phyloP scores from a whole-genome alignment of 2,797 vertebrate species.

The Dallia pectoralis region DNA sequence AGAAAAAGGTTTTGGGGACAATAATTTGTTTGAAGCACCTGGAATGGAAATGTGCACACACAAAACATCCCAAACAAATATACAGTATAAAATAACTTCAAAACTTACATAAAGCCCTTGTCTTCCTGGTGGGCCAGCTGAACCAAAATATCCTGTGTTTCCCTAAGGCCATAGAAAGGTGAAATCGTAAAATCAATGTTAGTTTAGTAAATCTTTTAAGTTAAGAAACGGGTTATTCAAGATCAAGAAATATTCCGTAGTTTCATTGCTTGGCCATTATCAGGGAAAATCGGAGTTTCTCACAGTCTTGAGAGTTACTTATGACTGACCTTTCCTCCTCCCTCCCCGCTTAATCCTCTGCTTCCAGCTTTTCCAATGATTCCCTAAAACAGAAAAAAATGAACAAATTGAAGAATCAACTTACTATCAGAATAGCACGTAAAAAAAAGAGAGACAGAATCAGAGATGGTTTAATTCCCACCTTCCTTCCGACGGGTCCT shows the following conservation, averaged over 20 bases:
- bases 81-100: slow-evolving; percentile 7
- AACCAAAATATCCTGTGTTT: slow-evolving; percentile 60
- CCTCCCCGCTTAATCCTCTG: slow-evolving; percentile 65
- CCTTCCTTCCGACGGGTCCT: slow-evolving; percentile 70
- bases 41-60: neutral
- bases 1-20: neutral
- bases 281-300: neutral
- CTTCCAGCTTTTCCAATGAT: slow-evolving; percentile 74
- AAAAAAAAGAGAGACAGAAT: neutral
- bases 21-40: slow-evolving; percentile 1
- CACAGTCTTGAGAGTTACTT: neutral
- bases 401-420: neutral
- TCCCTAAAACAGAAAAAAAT: slow-evolving; percentile 59
- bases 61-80: neutral
- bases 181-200: neutral
- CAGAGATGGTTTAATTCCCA: slow-evolving; percentile 39
- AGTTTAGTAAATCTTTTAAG: too few relatives aligned
- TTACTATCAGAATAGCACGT: neutral
- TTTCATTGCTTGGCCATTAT: neutral
- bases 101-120: slow-evolving; percentile 74
- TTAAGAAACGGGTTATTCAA: neutral
- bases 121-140: slow-evolving; percentile 66
- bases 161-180: slow-evolving; percentile 63
- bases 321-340: slow-evolving; percentile 74
- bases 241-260: slow-evolving; percentile 2